These are phyloP conservation scores for Scaptomyza montana DNA, from an alignment of 1,140 invertebrate species.

Conservation along the genomic window DNA sequence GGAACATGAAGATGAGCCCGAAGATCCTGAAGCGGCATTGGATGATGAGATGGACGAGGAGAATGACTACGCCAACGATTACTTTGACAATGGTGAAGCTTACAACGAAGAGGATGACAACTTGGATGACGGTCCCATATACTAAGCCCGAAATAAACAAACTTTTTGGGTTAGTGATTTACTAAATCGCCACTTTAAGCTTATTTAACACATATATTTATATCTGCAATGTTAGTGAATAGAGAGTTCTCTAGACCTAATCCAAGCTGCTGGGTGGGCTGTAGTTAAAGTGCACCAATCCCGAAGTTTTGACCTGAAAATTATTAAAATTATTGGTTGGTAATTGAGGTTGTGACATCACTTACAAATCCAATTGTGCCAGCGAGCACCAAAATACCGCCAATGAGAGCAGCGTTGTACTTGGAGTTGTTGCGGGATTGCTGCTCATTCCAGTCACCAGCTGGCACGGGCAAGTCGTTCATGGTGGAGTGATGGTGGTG, in stretches of 20 bases:
- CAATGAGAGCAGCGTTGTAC: slow-evolving; percentile 88
- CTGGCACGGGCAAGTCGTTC: slow-evolving; percentile 90
- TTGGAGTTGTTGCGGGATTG: slow-evolving; percentile 87
- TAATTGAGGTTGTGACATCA: slow-evolving; percentile 27
- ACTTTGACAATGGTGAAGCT: slow-evolving; percentile 94
- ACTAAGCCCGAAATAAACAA: slow-evolving; percentile 83
- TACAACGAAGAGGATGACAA: slow-evolving; percentile 95
- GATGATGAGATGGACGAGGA: slow-evolving; percentile 90
- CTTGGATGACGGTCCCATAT: slow-evolving; percentile 90
- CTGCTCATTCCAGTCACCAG: slow-evolving; percentile 89
- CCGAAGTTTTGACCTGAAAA: slow-evolving; percentile 85
- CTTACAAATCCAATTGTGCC: slow-evolving; percentile 87
- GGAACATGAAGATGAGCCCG: slow-evolving; percentile 84
- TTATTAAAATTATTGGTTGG: background rate
- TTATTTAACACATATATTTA: slow-evolving; percentile 73
- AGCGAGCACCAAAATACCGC: slow-evolving; percentile 86
- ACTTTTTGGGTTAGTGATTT: slow-evolving; percentile 59
- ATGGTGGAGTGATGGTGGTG: slow-evolving; percentile 84
- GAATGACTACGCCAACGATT: slow-evolving; percentile 92
- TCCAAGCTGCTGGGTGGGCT: slow-evolving; percentile 85
- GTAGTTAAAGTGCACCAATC: slow-evolving; percentile 86
- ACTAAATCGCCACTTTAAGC: slow-evolving; percentile 74
- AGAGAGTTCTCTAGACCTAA: slow-evolving; percentile 68
- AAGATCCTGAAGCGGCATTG: slow-evolving; percentile 85
- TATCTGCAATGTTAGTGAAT: slow-evolving; percentile 54